Percentiles rank a stretch among this genome's conserved stretches.
Conservation (phyloP, 2,888 invertebrate species). For the Hartigia nigra region DNA sequence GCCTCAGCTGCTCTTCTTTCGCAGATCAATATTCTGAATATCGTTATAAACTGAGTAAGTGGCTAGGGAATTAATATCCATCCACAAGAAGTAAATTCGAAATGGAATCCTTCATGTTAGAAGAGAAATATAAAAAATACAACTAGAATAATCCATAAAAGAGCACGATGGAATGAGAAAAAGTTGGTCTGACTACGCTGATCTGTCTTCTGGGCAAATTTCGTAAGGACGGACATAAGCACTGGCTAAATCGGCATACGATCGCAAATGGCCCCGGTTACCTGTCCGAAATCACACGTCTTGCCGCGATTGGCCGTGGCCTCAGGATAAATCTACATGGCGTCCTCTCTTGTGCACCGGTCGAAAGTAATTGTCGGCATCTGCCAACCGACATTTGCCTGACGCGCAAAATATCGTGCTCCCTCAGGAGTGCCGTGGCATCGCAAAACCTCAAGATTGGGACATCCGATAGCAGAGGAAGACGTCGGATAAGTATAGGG, state of each 20-base stretch:
- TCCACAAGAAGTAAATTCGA: too few species aligned
- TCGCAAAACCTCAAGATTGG: constrained; percentile 44
- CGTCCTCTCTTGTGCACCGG: constrained; percentile 18
- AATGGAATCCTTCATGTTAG: too few species aligned
- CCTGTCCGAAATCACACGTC: neutral
- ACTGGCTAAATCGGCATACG: too few species aligned
- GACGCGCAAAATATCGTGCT: constrained; percentile 33
- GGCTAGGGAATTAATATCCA: too few species aligned
- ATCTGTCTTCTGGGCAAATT: too few species aligned
- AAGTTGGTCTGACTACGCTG: too few species aligned
- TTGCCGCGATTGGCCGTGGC: constrained; percentile 9
- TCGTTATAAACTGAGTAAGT: too few species aligned
- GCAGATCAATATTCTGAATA: too few species aligned
- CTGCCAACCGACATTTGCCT: constrained; percentile 41
- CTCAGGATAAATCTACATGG: constrained; percentile 11
- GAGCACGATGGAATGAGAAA: too few species aligned
- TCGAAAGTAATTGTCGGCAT: constrained; percentile 46
- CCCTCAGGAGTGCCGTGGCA: constrained; percentile 17
- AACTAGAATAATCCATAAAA: too few species aligned
- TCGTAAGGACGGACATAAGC: too few species aligned
- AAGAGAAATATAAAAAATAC: too few species aligned
- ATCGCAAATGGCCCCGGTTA: neutral
- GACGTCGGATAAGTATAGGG: constrained; percentile 51
- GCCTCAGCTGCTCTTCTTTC: neutral
- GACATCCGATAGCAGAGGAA: constrained; percentile 43